phyloP scores from a whole-genome alignment of 2,888 invertebrate species.

The Dasysyrphus tricinctus region DNA sequence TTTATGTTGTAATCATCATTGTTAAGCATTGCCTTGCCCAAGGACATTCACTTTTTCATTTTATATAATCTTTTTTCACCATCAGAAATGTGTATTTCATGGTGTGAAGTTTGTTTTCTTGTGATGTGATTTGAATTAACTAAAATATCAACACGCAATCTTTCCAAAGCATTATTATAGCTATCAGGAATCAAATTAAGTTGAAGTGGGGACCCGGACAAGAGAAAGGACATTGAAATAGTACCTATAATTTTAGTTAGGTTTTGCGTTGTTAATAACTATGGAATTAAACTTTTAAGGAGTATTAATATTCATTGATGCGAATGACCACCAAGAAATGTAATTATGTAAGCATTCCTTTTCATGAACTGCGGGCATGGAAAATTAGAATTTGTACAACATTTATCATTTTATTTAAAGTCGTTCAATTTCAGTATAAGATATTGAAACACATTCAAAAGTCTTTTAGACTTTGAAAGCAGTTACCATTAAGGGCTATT shows the following conservation, averaged over 20 bases:
- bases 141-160: conserved; percentile 40
- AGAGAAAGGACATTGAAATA: not conserved
- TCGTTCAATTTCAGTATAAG: too few relatives aligned
- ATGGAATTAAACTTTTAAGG: conserved; percentile 1
- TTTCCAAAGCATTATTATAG: not conserved
- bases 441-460: too few relatives aligned
- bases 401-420: too few relatives aligned
- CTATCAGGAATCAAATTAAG: conserved; percentile 4
- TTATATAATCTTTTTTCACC: not conserved
- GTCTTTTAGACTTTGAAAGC: too few relatives aligned
- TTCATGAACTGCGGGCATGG: too few relatives aligned
- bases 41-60: conserved; percentile 15
- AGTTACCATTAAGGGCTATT: too few relatives aligned
- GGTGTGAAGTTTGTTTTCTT: conserved; percentile 8
- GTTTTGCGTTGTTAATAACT: not conserved
- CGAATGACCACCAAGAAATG: too few relatives aligned
- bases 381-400: too few relatives aligned
- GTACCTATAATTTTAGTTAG: not conserved
- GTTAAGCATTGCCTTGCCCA: not conserved
- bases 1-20: conserved; percentile 32
- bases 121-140: conserved; percentile 34
- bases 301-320: not conserved
- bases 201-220: not conserved
- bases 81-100: not conserved
- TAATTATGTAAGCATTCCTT: too few relatives aligned